These are phyloP conservation scores for Galemys pyrenaicus DNA, from an alignment of 2,113 vertebrate genomes.

Conservation along the genomic window DNA sequence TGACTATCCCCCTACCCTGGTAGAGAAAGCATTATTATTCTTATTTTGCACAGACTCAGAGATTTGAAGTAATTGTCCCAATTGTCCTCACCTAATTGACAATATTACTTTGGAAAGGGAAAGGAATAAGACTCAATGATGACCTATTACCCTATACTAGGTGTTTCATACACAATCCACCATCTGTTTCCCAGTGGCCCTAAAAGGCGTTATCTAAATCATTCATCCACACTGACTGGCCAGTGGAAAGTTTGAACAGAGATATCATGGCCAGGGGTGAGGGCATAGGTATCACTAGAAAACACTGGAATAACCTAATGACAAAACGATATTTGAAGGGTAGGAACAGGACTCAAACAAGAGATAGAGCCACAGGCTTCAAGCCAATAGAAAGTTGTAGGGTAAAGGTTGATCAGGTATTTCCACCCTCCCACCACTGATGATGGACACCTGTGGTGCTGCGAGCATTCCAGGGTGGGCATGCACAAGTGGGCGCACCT, in stretches of 20 bases:
- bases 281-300: background rate
- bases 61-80: background rate
- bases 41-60: background rate
- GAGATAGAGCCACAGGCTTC: background rate
- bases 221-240: background rate
- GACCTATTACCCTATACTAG: background rate
- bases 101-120: background rate
- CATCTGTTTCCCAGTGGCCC: no score
- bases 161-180: background rate
- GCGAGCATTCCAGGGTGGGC: no score
- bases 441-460: no score
- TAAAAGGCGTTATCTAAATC: background rate
- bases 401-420: no score
- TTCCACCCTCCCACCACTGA: no score
- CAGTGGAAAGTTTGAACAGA: background rate
- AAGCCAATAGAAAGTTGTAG: conserved; percentile 12
- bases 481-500: no score
- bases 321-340: background rate
- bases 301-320: background rate
- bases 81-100: background rate
- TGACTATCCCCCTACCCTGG: rapidly evolving
- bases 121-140: background rate
- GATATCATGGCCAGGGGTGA: no score
- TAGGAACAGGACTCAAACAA: background rate
- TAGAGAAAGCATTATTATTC: background rate